Percentiles rank a stretch among this genome's conserved stretches.
phyloP scores from a whole-genome alignment of 2,888 invertebrate genomes.

The Helicoverpa assulta region DNA sequence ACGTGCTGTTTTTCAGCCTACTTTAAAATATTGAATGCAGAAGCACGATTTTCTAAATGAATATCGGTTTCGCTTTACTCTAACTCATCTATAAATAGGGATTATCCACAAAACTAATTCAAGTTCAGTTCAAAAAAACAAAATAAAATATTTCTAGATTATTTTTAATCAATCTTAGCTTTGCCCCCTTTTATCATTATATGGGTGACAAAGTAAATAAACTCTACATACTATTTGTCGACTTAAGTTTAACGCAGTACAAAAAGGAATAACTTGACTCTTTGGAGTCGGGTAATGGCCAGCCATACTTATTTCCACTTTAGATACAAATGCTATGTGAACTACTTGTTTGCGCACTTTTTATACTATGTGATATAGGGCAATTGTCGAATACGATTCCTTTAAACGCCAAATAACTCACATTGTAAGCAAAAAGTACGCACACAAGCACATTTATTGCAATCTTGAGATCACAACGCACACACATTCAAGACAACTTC shows the following conservation, averaged over 20 bases:
- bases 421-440: slow-evolving; percentile 16
- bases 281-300: slow-evolving; percentile 62
- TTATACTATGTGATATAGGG: not conserved
- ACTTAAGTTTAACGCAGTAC: slow-evolving; percentile 66
- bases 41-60: no score
- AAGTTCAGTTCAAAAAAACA: slow-evolving; percentile 31
- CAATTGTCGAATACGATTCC: not conserved
- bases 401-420: not conserved
- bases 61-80: no score
- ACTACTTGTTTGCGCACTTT: slow-evolving; percentile 30
- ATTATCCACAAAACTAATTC: no score
- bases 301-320: slow-evolving; percentile 61
- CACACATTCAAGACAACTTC: slow-evolving; percentile 40
- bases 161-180: slow-evolving; percentile 70
- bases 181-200: slow-evolving; percentile 64
- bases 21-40: no score
- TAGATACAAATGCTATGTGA: slow-evolving; percentile 63
- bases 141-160: slow-evolving; percentile 61
- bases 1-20: no score
- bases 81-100: no score
- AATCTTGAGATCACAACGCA: slow-evolving; percentile 68
- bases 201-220: slow-evolving; percentile 64
- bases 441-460: slow-evolving; percentile 54
- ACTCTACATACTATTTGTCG: slow-evolving; percentile 59
- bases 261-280: slow-evolving; percentile 66